Conservation (phyloP, 2,888 invertebrate genomes). For the Cyaniris semiargus region DNA sequence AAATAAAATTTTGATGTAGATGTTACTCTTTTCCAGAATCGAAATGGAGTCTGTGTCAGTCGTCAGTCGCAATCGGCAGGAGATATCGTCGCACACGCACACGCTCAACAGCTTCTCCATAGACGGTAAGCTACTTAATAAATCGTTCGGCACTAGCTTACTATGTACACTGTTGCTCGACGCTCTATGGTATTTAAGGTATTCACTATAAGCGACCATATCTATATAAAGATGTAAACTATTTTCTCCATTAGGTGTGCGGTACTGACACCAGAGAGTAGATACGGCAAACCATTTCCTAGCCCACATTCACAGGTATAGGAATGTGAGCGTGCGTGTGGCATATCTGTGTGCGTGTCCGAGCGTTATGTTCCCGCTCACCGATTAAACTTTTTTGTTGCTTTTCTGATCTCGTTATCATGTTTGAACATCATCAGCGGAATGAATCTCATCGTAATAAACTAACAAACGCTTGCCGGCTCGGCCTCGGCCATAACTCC, state of each 20-base stretch:
- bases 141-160: conserved; percentile 30
- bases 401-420: conserved; percentile 33
- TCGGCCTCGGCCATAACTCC: conserved; percentile 55
- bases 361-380: conserved; percentile 53
- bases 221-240: conserved; percentile 63
- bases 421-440: conserved; percentile 32
- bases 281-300: conserved; percentile 77
- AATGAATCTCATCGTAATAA: conserved; percentile 49
- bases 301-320: conserved; percentile 78
- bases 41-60: conserved; percentile 88
- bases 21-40: conserved; percentile 71
- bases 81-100: conserved; percentile 65
- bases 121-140: conserved; percentile 59
- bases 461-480: conserved; percentile 70
- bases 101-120: conserved; percentile 70
- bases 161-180: conserved; percentile 21
- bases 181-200: conserved; percentile 25
- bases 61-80: conserved; percentile 80
- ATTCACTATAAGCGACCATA: conserved; percentile 41
- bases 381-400: conserved; percentile 37
- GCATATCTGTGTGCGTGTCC: conserved; percentile 67
- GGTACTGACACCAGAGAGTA: conserved; percentile 79
- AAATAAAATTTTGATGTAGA: background rate
- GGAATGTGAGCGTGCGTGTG: conserved; percentile 76
- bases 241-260: conserved; percentile 77